phyloP scores from a whole-genome alignment of 2,888 invertebrate genomes.

The Dynastes maya region DNA sequence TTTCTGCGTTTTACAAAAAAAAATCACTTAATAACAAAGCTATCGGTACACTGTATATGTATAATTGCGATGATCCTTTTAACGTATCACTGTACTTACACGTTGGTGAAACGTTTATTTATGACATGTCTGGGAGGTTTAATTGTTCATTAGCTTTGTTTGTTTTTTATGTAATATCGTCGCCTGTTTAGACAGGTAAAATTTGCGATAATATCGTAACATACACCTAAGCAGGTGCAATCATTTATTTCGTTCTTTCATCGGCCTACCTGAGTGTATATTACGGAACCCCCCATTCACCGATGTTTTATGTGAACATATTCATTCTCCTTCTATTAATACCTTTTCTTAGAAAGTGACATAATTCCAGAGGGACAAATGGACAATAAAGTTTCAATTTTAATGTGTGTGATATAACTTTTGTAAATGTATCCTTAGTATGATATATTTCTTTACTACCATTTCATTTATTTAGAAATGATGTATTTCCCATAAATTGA shows the following conservation, averaged over 20 bases:
- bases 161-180: slow-evolving; percentile 30
- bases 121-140: slow-evolving; percentile 7
- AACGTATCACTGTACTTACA: background rate
- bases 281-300: slow-evolving; percentile 25
- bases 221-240: slow-evolving; percentile 42
- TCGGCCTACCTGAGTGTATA: slow-evolving; percentile 24
- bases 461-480: no score
- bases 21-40: no score
- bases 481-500: no score
- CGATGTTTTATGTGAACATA: slow-evolving; percentile 13
- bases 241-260: slow-evolving; percentile 21
- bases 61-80: background rate
- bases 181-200: slow-evolving; percentile 45
- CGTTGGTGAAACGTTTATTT: slow-evolving; percentile 16
- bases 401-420: no score
- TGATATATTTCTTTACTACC: no score
- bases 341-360: background rate
- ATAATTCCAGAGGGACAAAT: no score
- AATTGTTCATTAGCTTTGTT: slow-evolving; percentile 37
- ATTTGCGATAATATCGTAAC: slow-evolving; percentile 45
- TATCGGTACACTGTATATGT: no score
- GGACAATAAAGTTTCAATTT: no score
- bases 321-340: slow-evolving; percentile 19
- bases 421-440: no score
- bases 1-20: no score